Conservation (phyloP, 1,140 invertebrate genomes). For the Ceratitis capitata region DNA sequence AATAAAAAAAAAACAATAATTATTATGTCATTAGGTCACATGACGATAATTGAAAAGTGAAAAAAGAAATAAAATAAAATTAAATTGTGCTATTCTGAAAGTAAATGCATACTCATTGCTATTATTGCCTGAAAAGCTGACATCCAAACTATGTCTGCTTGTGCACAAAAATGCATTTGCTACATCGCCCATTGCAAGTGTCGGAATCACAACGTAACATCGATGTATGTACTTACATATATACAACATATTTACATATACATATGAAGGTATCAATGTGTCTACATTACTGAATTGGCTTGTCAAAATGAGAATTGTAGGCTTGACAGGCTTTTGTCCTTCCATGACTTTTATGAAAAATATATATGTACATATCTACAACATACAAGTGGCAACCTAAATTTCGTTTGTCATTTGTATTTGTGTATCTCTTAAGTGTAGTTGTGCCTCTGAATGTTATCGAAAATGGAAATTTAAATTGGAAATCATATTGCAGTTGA, state of each 20-base stretch:
- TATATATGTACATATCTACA: too few species aligned
- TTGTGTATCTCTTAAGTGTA: background rate
- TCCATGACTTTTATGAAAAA: background rate
- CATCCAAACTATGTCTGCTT: background rate
- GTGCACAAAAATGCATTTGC: background rate
- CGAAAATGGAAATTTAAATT: conserved; percentile 39
- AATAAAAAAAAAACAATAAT: background rate
- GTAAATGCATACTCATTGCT: background rate
- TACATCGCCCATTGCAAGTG: background rate
- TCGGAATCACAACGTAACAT: background rate
- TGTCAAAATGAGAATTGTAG: background rate
- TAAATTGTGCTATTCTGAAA: background rate
- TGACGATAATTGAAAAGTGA: background rate
- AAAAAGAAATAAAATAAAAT: background rate
- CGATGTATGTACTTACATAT: too few species aligned
- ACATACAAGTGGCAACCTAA: background rate
- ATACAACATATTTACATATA: too few species aligned
- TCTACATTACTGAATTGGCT: background rate
- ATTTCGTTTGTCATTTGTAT: background rate
- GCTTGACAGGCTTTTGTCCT: background rate
- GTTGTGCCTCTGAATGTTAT: too few species aligned
- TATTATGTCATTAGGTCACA: conserved; percentile 34
- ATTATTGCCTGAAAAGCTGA: background rate
- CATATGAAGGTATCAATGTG: background rate
- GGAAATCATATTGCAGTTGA: conserved; percentile 12